phyloP scores from a whole-genome alignment of 2,113 vertebrate genomes.

The Sinocyclocheilus grahami region DNA sequence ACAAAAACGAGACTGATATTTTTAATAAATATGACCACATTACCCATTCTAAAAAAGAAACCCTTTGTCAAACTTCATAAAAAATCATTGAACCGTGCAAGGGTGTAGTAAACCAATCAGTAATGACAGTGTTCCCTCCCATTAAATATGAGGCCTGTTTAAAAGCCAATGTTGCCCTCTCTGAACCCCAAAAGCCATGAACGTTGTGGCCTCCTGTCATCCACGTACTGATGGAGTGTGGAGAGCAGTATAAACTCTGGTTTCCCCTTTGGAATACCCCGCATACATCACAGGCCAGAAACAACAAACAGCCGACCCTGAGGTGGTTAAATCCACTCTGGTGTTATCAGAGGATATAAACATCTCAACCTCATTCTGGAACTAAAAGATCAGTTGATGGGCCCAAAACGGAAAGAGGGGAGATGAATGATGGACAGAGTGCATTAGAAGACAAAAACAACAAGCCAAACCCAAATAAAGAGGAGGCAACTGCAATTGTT shows the following conservation, averaged over 20 bases:
- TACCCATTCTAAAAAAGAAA: neutral
- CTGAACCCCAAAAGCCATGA: neutral
- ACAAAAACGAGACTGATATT: neutral
- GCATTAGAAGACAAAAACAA: slow-evolving; percentile 21
- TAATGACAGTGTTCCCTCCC: neutral
- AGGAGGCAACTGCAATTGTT: slow-evolving; percentile 21
- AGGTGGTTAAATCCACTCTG: slow-evolving; percentile 31
- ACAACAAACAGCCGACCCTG: slow-evolving; percentile 28
- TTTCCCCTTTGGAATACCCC: neutral
- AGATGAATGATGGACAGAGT: neutral
- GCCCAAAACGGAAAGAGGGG: neutral
- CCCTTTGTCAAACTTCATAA: neutral
- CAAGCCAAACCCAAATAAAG: slow-evolving; percentile 33
- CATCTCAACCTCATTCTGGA: slow-evolving; percentile 14
- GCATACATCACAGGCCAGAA: slow-evolving; percentile 36
- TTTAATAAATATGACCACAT: neutral
- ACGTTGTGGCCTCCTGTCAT: neutral
- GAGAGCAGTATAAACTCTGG: slow-evolving; percentile 24
- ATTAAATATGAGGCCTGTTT: neutral
- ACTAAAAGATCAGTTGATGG: neutral
- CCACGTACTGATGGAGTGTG: slow-evolving; percentile 33
- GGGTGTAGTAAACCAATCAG: neutral
- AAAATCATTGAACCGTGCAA: neutral
- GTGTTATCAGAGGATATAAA: slow-evolving; percentile 27
- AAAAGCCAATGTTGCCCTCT: slow-evolving; percentile 13